Conservation (phyloP, 2,113 vertebrate genomes). For the Agelaius phoeniceus region DNA sequence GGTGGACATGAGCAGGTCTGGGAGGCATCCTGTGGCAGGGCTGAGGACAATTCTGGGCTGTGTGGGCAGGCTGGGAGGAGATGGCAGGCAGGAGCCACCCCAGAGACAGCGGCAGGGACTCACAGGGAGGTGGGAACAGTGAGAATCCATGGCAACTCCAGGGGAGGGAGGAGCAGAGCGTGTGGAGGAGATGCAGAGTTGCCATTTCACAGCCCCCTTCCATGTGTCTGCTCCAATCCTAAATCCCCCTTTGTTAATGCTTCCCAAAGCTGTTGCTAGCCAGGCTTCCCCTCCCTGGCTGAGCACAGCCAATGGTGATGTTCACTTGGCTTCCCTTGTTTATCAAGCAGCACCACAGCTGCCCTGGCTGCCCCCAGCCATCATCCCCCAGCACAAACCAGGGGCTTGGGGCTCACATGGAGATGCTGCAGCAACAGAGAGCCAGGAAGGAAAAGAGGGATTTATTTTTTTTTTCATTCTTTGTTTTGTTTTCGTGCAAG, state of each 20-base stretch:
- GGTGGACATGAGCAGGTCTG: not conserved
- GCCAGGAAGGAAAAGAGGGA: not conserved
- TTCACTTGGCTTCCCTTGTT: not conserved
- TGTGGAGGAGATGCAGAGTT: not conserved
- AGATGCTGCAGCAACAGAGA: not conserved
- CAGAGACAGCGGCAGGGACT: accelerated
- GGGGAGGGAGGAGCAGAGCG: not conserved
- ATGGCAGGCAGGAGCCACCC: not conserved
- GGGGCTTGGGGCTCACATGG: not conserved
- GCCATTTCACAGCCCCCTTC: not conserved
- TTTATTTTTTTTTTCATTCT: not conserved
- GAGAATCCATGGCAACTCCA: not conserved
- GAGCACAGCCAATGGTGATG: not conserved
- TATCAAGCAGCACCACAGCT: not conserved
- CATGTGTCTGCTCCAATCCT: not conserved
- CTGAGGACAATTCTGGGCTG: not conserved
- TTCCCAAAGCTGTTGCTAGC: not conserved
- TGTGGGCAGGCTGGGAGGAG: not conserved
- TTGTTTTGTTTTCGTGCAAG: not conserved
- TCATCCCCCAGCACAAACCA: not conserved
- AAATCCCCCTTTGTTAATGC: not conserved
- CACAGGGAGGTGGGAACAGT: not conserved
- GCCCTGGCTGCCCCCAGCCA: not conserved
- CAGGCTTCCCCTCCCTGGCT: not conserved
- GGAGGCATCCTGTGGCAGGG: not conserved